Evolutionary conservation across 1,140 invertebrate species (phyloP).

Genomic region (Dendrolimus kikuchii): DNA sequence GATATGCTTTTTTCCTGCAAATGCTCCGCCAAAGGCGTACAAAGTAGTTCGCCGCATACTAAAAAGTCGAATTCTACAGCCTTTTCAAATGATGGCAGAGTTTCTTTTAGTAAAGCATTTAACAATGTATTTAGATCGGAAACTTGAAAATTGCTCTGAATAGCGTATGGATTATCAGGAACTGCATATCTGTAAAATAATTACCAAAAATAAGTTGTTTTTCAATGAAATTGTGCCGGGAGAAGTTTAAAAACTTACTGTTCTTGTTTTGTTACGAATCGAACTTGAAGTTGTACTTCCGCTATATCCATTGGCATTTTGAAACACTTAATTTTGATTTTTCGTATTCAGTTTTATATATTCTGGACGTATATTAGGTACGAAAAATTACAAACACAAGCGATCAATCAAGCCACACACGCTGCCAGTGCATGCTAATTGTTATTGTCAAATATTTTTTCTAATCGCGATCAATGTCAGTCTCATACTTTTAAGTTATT

Average conservation of each 20-base stretch:
- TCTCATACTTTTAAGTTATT: too few relatives aligned
- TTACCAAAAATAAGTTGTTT: conserved; percentile 10
- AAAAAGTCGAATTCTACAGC: conserved; percentile 91
- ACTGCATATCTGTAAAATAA: conserved; percentile 87
- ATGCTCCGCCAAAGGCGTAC: conserved; percentile 79
- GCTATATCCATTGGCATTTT: conserved; percentile 34
- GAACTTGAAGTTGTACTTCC: conserved; percentile 77
- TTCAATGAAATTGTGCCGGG: conserved; percentile 13
- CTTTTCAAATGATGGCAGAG: conserved; percentile 57
- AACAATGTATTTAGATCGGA: conserved; percentile 85
- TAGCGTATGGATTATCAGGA: conserved; percentile 86
- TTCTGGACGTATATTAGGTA: too few relatives aligned
- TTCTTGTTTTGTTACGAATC: conserved; percentile 85
- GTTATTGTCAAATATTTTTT: too few relatives aligned
- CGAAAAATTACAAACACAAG: too few relatives aligned
- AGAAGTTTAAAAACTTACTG: conserved; percentile 74
- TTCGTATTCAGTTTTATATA: background rate
- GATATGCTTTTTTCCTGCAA: conserved; percentile 79
- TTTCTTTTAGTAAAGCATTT: conserved; percentile 85
- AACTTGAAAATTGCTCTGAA: conserved; percentile 79
- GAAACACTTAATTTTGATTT: background rate
- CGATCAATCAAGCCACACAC: too few relatives aligned
- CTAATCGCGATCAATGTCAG: too few relatives aligned
- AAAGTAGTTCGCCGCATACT: conserved; percentile 85
- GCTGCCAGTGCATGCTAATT: too few relatives aligned